phyloP scores from a whole-genome alignment of 92 coral and sea anemone species.

The Desmophyllum pertusum region DNA sequence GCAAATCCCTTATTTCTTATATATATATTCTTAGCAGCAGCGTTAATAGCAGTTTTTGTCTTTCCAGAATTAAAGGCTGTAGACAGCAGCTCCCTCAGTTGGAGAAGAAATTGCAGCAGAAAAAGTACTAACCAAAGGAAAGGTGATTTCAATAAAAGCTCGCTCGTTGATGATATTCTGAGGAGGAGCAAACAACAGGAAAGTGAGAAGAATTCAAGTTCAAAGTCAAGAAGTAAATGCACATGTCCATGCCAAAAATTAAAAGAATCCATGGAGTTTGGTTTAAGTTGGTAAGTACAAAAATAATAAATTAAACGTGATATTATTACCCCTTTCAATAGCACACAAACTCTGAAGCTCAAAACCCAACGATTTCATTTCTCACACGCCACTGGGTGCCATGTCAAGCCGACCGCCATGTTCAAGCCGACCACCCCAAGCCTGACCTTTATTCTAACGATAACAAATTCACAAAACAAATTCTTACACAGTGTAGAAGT shows the following conservation, averaged over 20 bases:
- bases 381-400: no score
- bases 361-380: no score
- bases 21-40: not conserved
- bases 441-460: no score
- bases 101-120: constrained; percentile 19
- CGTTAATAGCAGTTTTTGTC: not conserved
- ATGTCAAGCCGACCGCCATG: no score
- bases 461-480: no score
- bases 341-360: no score
- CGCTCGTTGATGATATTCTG: constrained; percentile 17
- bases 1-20: no score
- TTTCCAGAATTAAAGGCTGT: constrained; percentile 24
- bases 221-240: constrained; percentile 5
- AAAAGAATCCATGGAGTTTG: constrained; percentile 32
- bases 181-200: not conserved
- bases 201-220: not conserved
- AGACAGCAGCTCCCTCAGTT: constrained; percentile 18
- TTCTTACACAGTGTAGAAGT: no score
- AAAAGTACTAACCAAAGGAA: constrained; percentile 6
- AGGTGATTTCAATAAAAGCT: not conserved
- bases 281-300: constrained; percentile 33
- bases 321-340: no score
- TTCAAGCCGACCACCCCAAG: no score
- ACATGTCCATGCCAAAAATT: constrained; percentile 37
- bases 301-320: no score